Percentiles rank a stretch among this genome's conserved stretches.
These are phyloP conservation scores for Ganaspis sp. DNA, from an alignment of 1,140 invertebrate genomes.

Conservation along the genomic window DNA sequence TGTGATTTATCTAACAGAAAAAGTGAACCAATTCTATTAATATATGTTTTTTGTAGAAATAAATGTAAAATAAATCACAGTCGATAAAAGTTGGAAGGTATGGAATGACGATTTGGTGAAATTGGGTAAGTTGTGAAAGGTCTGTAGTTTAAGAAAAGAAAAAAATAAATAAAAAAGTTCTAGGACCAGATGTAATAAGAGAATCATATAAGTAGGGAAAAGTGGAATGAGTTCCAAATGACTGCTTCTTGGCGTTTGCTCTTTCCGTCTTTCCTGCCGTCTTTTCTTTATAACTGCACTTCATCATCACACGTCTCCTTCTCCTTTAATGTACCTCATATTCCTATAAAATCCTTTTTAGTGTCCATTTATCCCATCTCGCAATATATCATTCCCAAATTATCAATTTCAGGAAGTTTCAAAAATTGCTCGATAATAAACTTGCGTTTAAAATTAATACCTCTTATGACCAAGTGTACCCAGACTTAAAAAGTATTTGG, in stretches of 20 bases:
- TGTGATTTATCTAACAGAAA: no score
- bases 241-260: background rate
- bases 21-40: no score
- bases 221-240: slow-evolving; percentile 22
- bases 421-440: background rate
- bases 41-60: no score
- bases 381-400: background rate
- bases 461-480: no score
- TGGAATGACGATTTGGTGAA: background rate
- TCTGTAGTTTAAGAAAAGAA: slow-evolving; percentile 13
- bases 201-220: slow-evolving; percentile 18
- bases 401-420: background rate
- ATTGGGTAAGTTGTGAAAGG: slow-evolving; percentile 23
- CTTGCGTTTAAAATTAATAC: no score
- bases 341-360: slow-evolving; percentile 17
- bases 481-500: no score
- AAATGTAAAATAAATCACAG: background rate
- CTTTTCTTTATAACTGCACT: slow-evolving; percentile 29
- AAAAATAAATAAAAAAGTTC: slow-evolving; percentile 25
- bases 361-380: background rate
- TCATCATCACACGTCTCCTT: slow-evolving; percentile 15
- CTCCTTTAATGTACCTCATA: slow-evolving; percentile 24
- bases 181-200: slow-evolving; percentile 24
- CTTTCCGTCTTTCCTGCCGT: background rate
- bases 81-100: background rate